phyloP scores from a whole-genome alignment of 1,140 invertebrate genomes.

The Saccostrea echinata region DNA sequence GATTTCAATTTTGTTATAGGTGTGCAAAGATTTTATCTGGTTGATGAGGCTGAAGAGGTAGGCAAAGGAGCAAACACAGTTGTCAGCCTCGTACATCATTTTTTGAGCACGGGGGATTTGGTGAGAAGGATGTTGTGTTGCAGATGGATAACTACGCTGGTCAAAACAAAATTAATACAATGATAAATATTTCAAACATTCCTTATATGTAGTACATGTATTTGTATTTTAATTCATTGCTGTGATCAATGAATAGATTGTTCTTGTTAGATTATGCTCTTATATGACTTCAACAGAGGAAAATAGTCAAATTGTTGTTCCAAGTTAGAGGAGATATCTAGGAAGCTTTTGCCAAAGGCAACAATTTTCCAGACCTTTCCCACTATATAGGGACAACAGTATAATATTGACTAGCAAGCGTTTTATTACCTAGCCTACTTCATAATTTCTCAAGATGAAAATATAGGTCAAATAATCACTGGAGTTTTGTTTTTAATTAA shows the following conservation, averaged over 20 bases:
- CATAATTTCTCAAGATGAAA: too few relatives aligned
- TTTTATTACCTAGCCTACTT: too few relatives aligned
- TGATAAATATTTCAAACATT: conserved; percentile 50
- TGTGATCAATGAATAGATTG: neutral
- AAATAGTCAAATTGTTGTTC: conserved; percentile 55
- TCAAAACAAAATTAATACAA: conserved; percentile 68
- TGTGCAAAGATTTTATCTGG: conserved; percentile 61
- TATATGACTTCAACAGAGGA: neutral
- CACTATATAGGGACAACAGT: too few relatives aligned
- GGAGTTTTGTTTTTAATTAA: too few relatives aligned
- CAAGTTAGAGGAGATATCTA: conserved; percentile 44
- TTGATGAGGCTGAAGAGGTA: conserved; percentile 63
- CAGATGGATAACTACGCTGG: conserved; percentile 67
- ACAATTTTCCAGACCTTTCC: conserved; percentile 10
- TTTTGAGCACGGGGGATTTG: conserved; percentile 62
- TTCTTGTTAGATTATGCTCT: neutral
- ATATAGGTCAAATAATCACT: too few relatives aligned
- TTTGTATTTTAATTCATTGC: neutral
- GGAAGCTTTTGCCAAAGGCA: conserved; percentile 38
- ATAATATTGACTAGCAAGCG: too few relatives aligned
- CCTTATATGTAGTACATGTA: too few relatives aligned
- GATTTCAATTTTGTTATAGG: conserved; percentile 42
- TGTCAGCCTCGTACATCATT: conserved; percentile 62
- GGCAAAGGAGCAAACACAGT: conserved; percentile 67
- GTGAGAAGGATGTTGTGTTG: conserved; percentile 56